Percentiles rank a stretch among this genome's conserved stretches.
Evolutionary conservation across 2,888 invertebrate genomes (phyloP).

Genomic region (Xanthorhoe spadicearia): DNA sequence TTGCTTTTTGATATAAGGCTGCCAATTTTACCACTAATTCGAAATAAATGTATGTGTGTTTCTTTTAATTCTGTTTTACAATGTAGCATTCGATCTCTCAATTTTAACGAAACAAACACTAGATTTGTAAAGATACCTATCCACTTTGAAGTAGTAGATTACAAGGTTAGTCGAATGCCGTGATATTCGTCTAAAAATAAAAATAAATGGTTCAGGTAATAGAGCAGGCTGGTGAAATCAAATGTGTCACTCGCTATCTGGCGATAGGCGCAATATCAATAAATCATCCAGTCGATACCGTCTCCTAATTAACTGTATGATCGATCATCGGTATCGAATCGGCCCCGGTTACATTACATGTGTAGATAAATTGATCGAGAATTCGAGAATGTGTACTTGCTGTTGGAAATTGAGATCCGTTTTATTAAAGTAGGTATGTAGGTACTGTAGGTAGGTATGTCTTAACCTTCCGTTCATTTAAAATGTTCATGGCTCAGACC

Average conservation of each 20-base stretch:
- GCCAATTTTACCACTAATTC: no score
- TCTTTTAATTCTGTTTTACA: no score
- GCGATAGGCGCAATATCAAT: slow-evolving; percentile 74
- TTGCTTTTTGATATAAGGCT: no score
- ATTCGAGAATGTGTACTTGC: no score
- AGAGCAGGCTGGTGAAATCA: slow-evolving; percentile 35
- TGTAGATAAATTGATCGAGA: slow-evolving; percentile 14
- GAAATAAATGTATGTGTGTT: no score
- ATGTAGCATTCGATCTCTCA: no score
- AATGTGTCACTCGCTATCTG: slow-evolving; percentile 51
- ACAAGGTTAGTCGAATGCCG: background rate
- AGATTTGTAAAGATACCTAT: no score
- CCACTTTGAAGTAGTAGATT: background rate
- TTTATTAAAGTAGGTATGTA: background rate
- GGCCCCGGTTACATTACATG: slow-evolving; percentile 11
- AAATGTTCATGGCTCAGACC: no score
- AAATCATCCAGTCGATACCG: slow-evolving; percentile 76
- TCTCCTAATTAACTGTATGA: slow-evolving; percentile 73
- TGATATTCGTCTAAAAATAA: slow-evolving; percentile 16
- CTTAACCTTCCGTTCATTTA: no score
- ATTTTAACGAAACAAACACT: no score
- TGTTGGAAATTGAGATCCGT: background rate
- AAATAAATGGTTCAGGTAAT: background rate
- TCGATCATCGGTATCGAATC: slow-evolving; percentile 67
- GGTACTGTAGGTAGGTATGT: no score